These are phyloP conservation scores for Rachycentron canadum DNA, from an alignment of 2,797 vertebrate species.

Conservation along the genomic window DNA sequence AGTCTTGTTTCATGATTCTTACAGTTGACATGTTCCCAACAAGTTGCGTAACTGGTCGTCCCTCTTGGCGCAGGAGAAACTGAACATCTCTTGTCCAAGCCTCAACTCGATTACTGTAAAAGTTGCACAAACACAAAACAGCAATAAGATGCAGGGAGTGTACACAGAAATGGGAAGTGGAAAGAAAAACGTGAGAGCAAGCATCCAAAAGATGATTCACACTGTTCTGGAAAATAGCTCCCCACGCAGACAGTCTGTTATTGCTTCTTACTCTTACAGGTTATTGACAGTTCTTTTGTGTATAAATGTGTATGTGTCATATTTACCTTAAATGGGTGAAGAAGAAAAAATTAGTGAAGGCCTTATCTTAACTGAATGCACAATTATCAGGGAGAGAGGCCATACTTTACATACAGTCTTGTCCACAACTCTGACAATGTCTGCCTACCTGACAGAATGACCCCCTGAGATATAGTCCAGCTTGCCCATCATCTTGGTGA, in stretches of 20 bases:
- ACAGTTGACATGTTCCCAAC: constrained; percentile 83
- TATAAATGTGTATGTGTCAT: not conserved
- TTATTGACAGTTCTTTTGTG: not conserved
- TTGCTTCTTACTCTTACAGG: not conserved
- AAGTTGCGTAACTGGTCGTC: constrained; percentile 89
- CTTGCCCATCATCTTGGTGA: constrained; percentile 91
- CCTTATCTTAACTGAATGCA: not conserved
- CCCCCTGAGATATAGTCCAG: constrained; percentile 93
- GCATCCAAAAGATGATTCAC: constrained; percentile 20
- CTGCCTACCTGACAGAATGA: constrained; percentile 93
- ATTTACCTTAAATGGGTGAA: not conserved
- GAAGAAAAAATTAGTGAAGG: not conserved
- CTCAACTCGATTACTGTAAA: constrained; percentile 93
- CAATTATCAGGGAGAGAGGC: not conserved
- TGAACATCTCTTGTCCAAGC: constrained; percentile 95
- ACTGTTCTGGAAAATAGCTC: constrained; percentile 9
- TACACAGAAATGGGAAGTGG: constrained; percentile 20
- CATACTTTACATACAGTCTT: not conserved
- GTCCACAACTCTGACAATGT: not conserved
- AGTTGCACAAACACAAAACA: constrained; percentile 24
- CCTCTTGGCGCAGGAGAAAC: constrained; percentile 94
- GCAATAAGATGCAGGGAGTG: not conserved
- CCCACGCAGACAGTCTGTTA: constrained; percentile 7
- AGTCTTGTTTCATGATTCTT: constrained; percentile 90
- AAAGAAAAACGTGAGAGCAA: constrained; percentile 9